These are phyloP conservation scores for Cryptophagus acutangulus DNA, from an alignment of 2,888 invertebrate species.

Conservation along the genomic window DNA sequence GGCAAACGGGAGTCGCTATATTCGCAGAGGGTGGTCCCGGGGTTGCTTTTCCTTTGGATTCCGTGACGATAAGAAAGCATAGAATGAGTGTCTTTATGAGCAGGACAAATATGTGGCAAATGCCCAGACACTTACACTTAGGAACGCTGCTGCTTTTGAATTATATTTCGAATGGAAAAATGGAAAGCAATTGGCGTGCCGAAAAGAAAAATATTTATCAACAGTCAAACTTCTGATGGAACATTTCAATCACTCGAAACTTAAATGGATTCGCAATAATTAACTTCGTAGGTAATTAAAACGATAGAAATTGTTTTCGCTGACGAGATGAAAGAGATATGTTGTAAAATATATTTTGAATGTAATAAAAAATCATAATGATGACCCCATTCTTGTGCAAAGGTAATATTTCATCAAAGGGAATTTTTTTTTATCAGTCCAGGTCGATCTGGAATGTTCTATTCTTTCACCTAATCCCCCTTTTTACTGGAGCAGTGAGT, in stretches of 20 bases:
- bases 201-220: slow-evolving; percentile 7
- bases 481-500: not conserved
- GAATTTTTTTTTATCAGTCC: not conserved
- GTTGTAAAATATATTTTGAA: too few species aligned
- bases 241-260: too few species aligned
- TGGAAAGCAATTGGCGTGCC: slow-evolving; percentile 17
- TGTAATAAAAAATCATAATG: slow-evolving; percentile 5
- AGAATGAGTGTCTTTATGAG: slow-evolving; percentile 29
- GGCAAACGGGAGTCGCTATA: too few species aligned
- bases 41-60: too few species aligned
- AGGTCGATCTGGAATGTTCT: slow-evolving; percentile 11
- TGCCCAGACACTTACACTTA: slow-evolving; percentile 30
- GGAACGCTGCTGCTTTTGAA: slow-evolving; percentile 25
- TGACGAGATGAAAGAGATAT: too few species aligned
- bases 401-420: slow-evolving; percentile 7
- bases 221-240: too few species aligned
- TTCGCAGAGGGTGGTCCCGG: slow-evolving; percentile 28
- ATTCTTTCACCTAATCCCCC: slow-evolving; percentile 12
- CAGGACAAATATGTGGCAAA: slow-evolving; percentile 34
- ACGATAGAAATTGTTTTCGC: too few species aligned
- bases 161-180: too few species aligned
- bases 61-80: slow-evolving; percentile 17
- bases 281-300: too few species aligned
- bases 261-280: too few species aligned
- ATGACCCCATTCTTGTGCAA: not conserved